Conservation (phyloP, 1,140 invertebrate species). For the Penaeus japonicus region DNA sequence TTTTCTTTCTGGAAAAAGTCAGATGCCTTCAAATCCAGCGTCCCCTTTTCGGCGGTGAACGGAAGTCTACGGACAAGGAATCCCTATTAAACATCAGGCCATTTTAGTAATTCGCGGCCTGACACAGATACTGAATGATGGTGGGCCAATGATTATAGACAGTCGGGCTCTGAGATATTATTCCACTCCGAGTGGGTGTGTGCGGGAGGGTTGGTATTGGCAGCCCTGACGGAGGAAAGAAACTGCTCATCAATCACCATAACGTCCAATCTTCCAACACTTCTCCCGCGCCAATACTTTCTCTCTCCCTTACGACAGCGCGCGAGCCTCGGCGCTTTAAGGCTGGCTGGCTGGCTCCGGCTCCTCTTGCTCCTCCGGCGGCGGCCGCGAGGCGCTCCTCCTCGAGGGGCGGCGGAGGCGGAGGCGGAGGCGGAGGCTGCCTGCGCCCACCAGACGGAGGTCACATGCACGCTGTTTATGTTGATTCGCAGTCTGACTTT, state of each 20-base stretch:
- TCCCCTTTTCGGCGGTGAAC: background rate
- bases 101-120: background rate
- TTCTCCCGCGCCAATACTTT: slow-evolving; percentile 8
- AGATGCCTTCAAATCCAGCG: no score
- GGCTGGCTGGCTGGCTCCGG: no score
- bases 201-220: slow-evolving; percentile 46
- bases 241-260: slow-evolving; percentile 47
- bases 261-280: slow-evolving; percentile 45
- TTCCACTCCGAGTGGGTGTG: slow-evolving; percentile 47
- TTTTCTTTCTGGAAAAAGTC: no score
- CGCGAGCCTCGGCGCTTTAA: no score
- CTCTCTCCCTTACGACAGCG: background rate
- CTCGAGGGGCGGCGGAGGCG: no score
- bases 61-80: background rate
- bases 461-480: background rate
- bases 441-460: no score
- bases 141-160: slow-evolving; percentile 27
- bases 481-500: background rate
- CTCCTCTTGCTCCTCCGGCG: background rate
- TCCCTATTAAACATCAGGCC: no score
- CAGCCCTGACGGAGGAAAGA: slow-evolving; percentile 42
- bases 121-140: background rate
- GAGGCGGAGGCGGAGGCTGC: no score
- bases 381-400: no score
- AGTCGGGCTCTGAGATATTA: slow-evolving; percentile 38